These are phyloP conservation scores for Benitochromis conjunctus DNA, from an alignment of 2,113 vertebrate species.

Conservation along the genomic window DNA sequence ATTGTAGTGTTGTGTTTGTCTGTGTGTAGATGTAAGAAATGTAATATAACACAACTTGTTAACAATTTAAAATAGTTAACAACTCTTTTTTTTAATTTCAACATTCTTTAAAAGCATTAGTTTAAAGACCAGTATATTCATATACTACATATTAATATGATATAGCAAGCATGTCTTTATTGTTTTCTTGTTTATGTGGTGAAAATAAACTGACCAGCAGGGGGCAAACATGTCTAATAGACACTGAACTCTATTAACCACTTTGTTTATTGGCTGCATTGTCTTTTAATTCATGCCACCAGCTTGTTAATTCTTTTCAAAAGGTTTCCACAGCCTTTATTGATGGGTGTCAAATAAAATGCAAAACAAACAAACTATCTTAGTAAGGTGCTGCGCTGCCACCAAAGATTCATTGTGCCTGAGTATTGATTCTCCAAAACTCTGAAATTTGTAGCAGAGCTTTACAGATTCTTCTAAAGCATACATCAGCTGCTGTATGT, in stretches of 20 bases:
- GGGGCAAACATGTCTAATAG: slow-evolving; percentile 35
- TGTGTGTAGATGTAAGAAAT: neutral
- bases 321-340: neutral
- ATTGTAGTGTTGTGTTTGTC: neutral
- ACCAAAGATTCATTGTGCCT: too few species aligned
- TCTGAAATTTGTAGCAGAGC: too few species aligned
- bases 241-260: neutral
- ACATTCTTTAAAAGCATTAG: neutral
- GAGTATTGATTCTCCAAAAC: too few species aligned
- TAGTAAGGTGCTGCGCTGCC: too few species aligned
- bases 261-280: neutral
- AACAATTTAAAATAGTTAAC: neutral
- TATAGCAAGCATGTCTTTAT: neutral
- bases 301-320: neutral
- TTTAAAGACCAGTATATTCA: neutral
- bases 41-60: neutral
- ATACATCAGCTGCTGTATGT: neutral
- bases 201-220: slow-evolving; percentile 27
- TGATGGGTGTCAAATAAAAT: too few species aligned
- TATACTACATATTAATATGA: neutral
- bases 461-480: too few species aligned
- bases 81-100: neutral
- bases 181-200: neutral
- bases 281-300: neutral
- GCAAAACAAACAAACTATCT: too few species aligned